Percentiles rank a stretch among this genome's conserved stretches.
These are phyloP conservation scores for Tauraco erythrolophus DNA, from an alignment of 2,113 vertebrate species.

Conservation along the genomic window DNA sequence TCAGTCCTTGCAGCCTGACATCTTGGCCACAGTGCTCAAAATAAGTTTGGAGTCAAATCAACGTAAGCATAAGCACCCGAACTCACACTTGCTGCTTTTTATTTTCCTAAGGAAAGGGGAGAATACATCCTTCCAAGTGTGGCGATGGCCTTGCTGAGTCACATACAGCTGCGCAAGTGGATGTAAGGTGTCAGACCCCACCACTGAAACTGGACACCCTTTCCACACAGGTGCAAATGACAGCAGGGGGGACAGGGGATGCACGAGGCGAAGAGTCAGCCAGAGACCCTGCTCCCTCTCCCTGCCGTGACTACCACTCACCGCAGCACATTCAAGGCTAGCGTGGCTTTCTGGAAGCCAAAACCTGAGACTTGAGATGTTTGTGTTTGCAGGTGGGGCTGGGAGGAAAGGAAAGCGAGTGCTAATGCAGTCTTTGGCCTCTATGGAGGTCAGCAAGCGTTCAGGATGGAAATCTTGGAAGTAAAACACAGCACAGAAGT, in stretches of 20 bases:
- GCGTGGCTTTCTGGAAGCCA: not conserved
- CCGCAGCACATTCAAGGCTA: not conserved
- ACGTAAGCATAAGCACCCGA: not conserved
- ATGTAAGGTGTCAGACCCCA: not conserved
- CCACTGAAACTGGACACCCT: not conserved
- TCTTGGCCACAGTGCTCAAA: not conserved
- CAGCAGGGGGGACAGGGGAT: fast-evolving
- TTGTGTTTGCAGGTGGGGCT: not conserved
- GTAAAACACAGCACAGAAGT: not conserved
- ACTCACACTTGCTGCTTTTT: not conserved
- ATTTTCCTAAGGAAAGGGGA: not conserved
- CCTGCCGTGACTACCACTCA: fast-evolving
- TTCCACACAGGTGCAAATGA: not conserved
- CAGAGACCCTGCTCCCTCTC: fast-evolving
- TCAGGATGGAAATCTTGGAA: not conserved
- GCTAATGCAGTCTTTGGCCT: not conserved
- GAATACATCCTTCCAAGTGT: not conserved
- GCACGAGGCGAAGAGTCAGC: fast-evolving
- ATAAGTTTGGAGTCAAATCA: not conserved
- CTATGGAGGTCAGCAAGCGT: fast-evolving
- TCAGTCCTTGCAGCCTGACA: not conserved
- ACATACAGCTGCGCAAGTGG: not conserved
- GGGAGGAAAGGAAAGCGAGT: not conserved
- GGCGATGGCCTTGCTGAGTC: not conserved
- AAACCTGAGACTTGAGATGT: not conserved